These are phyloP conservation scores for Nestor notabilis DNA, from an alignment of 2,113 vertebrate species.

Conservation along the genomic window DNA sequence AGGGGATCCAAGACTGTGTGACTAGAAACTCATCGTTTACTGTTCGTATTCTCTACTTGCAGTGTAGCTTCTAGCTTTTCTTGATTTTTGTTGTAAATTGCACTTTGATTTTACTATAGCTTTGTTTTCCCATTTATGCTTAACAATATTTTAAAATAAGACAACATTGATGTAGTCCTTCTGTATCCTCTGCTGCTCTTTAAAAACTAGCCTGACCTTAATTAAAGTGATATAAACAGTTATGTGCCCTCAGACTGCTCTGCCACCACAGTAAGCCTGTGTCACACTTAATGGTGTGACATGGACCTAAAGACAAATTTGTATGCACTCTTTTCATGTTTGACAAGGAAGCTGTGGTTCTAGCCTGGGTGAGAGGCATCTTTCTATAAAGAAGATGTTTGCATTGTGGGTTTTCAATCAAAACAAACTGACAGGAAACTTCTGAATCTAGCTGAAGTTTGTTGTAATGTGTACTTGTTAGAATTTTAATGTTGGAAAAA, in stretches of 20 bases:
- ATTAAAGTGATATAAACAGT: neutral
- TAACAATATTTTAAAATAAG: neutral
- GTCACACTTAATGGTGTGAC: neutral
- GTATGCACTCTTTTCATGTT: neutral
- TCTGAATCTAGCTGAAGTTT: neutral
- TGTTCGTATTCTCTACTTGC: neutral
- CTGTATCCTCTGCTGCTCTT: neutral
- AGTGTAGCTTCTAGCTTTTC: neutral
- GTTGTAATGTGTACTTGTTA: neutral
- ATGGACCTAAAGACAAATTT: neutral
- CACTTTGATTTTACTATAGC: neutral
- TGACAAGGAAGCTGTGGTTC: neutral
- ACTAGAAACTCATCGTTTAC: neutral
- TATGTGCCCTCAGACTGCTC: neutral
- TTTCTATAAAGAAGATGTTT: slow-evolving; percentile 20
- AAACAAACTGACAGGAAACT: slow-evolving; percentile 12
- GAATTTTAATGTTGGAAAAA: neutral
- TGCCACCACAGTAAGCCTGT: neutral
- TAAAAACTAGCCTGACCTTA: slow-evolving; percentile 3
- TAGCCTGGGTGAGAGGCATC: neutral
- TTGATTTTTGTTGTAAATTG: neutral
- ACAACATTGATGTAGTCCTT: neutral
- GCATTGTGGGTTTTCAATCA: neutral
- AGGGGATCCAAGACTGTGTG: neutral
- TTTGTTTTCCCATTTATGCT: neutral